These are phyloP conservation scores for Phyllostomus hastatus DNA, from an alignment of 2,113 vertebrate genomes.

Conservation along the genomic window DNA sequence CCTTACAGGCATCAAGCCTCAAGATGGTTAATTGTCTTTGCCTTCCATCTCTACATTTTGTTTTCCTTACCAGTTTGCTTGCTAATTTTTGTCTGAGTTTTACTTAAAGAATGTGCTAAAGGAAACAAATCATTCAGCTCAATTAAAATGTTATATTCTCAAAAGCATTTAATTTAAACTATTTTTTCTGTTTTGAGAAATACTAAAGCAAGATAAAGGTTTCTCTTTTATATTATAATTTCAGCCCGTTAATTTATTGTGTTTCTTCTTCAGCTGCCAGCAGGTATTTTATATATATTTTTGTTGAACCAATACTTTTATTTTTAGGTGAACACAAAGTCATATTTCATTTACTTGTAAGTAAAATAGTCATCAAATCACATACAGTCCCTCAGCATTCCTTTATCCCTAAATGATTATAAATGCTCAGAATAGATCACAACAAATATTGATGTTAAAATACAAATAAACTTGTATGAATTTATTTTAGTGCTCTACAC, in stretches of 20 bases:
- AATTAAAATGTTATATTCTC: neutral
- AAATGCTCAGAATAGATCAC: neutral
- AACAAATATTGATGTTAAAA: neutral
- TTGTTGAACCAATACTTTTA: neutral
- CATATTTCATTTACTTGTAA: neutral
- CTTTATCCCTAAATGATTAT: neutral
- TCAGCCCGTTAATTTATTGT: neutral
- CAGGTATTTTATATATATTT: neutral
- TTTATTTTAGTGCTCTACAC: neutral
- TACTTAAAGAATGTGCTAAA: neutral
- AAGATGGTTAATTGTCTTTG: neutral
- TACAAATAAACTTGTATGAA: neutral
- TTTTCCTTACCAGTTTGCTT: neutral
- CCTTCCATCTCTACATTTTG: neutral
- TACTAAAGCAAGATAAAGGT: neutral
- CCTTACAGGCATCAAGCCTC: neutral
- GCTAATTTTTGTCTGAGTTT: neutral
- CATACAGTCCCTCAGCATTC: neutral
- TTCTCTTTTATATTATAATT: conserved; percentile 2
- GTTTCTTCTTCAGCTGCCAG: neutral
- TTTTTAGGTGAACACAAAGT: neutral
- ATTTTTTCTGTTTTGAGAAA: neutral
- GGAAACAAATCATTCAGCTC: neutral
- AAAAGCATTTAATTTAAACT: neutral
- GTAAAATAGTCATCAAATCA: neutral